These are phyloP conservation scores for Epirrhoe tristata DNA, from an alignment of 2,888 invertebrate species.

Conservation along the genomic window DNA sequence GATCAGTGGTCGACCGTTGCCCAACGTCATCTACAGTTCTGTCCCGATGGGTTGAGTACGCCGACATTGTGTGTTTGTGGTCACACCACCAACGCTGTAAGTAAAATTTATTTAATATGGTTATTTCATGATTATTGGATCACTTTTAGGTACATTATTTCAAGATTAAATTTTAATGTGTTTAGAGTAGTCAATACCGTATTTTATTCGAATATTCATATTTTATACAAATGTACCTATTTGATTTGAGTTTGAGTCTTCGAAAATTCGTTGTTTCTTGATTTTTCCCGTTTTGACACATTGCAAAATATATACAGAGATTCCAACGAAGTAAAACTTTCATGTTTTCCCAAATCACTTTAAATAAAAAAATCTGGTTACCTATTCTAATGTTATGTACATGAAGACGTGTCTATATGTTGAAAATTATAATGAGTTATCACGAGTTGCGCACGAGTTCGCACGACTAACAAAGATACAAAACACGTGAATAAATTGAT, in stretches of 20 bases:
- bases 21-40: conserved; percentile 65
- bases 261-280: too few species aligned
- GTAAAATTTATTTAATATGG: conserved; percentile 54
- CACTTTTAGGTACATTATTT: too few species aligned
- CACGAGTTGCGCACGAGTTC: background rate
- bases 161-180: too few species aligned
- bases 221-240: too few species aligned
- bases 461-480: background rate
- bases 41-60: conserved; percentile 85
- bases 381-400: background rate
- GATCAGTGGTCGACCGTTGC: conserved; percentile 68
- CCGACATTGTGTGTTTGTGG: conserved; percentile 80
- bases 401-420: background rate
- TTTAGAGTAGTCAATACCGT: too few species aligned
- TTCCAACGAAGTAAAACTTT: too few species aligned
- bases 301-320: too few species aligned
- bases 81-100: conserved; percentile 82
- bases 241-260: too few species aligned
- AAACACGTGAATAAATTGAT: too few species aligned
- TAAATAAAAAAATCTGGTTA: background rate
- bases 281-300: too few species aligned
- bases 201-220: too few species aligned
- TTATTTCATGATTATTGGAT: background rate
- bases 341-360: background rate
- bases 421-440: background rate